Base-by-base conservation (phyloP, 2,113 vertebrate genomes). In the Bubo scandiacus region DNA sequence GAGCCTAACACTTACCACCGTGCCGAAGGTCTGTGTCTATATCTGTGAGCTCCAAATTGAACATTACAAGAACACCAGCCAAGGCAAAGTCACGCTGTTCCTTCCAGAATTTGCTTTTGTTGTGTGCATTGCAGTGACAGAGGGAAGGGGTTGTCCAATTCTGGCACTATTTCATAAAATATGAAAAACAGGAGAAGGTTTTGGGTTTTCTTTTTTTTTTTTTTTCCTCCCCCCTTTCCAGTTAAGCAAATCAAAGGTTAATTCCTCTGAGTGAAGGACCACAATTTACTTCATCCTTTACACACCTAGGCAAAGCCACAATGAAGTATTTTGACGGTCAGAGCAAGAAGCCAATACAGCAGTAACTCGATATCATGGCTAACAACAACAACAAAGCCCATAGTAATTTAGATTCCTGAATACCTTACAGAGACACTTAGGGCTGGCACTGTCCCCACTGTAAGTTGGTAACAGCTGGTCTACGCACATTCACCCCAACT, bases 61-160 rank as follows among this genome's bases (percentile, higher is more conserved):
- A 99, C 17, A 82, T 81, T 5, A 97, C 83, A 11, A 99, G 98
- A 12, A 96, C 73, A 22, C 99, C 98, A 13, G 98, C 90, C 92
- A 98, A 87, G 21, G 80, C 8, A 3, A 51, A 49, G 86, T 97
- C 97, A 65, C 98, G 92, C 57, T 96, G 93, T 0, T 81, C 81
- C 84, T 97, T 99, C 99, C 99, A 99, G 97, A 98, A 98, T 15
- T 83, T 45, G 63, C 99, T 99, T 74, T 96, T 98, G 91, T 99
- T 98, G 97, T 99, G 99, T 58, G 98, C 98, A 42, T 99, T 99
- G 97, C 98, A 99, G 97, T 99, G 99, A 77, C 98, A 99, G 36
- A 93, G 15, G 5, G 97, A 95, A 5, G 96, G 66, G 8, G 55
- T 9, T 7, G 54, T 94, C 99, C 99, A 99, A 47, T 94, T n/a